Conservation (phyloP, 2,113 vertebrate species). For the Platanista minor region DNA sequence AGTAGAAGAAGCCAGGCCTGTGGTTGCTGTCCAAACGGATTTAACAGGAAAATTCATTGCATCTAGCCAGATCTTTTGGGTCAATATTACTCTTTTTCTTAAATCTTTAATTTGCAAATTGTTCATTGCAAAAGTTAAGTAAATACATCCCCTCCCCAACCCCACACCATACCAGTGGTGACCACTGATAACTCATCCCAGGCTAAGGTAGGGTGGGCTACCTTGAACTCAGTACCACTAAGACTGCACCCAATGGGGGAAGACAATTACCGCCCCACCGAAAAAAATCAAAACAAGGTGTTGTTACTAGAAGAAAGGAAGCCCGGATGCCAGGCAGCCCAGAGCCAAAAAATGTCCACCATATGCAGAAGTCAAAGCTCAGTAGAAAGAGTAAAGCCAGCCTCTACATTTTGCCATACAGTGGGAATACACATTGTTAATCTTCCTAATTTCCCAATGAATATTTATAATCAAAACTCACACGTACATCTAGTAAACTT, state of each 20-base stretch:
- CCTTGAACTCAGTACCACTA: not conserved
- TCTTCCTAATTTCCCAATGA: not conserved
- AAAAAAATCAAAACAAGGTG: not conserved
- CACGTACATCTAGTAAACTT: not conserved
- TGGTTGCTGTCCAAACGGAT: not conserved
- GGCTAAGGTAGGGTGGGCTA: not conserved
- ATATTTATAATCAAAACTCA: not conserved
- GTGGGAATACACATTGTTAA: not conserved
- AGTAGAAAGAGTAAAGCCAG: not conserved
- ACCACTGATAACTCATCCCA: not conserved
- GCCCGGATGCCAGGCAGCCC: not conserved
- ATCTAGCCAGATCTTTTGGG: not conserved
- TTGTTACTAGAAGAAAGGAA: not conserved
- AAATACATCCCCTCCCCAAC: not conserved
- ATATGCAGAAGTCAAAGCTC: not conserved
- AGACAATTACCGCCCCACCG: not conserved
- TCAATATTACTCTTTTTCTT: slow-evolving; percentile 4
- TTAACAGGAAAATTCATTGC: not conserved
- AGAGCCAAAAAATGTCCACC: not conserved
- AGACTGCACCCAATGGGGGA: not conserved
- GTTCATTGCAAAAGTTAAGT: not conserved
- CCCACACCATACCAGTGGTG: not conserved
- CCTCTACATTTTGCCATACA: not conserved
- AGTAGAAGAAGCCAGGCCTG: not conserved
- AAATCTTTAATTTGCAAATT: slow-evolving; percentile 24